Percentiles rank a stretch among this genome's conserved stretches.
Evolutionary conservation across 1,140 invertebrate species (phyloP).

Genomic region (Babylonia areolata): DNA sequence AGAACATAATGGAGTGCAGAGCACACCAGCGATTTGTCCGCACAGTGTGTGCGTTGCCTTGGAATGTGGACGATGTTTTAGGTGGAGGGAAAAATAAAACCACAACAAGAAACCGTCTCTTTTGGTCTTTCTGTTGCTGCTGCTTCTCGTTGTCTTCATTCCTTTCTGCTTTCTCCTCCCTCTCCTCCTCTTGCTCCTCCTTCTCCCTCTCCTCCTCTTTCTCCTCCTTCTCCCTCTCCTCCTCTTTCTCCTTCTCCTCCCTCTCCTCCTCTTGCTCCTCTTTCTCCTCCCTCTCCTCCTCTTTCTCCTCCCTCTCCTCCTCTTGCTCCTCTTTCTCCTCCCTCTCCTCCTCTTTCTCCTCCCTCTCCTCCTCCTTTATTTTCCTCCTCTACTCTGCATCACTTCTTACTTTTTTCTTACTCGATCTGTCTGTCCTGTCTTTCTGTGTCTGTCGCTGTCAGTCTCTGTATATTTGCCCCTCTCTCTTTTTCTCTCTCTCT

Average conservation of each 20-base stretch:
- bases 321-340: neutral
- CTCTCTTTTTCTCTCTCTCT: neutral
- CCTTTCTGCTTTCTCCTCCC: neutral
- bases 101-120: too few species aligned
- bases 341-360: neutral
- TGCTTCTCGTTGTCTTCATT: conserved; percentile 10
- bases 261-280: neutral
- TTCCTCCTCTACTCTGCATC: too few species aligned
- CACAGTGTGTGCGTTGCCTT: too few species aligned
- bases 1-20: too few species aligned
- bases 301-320: neutral
- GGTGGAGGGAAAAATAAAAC: too few species aligned
- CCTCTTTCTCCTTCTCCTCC: neutral
- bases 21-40: too few species aligned
- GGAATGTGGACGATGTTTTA: too few species aligned
- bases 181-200: neutral
- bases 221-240: neutral
- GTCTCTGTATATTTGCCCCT: neutral
- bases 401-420: too few species aligned
- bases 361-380: too few species aligned
- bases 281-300: neutral
- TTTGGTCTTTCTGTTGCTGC: too few species aligned
- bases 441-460: conserved; percentile 3
- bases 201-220: neutral
- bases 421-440: too few species aligned